A percentile compares a stretch with the other conserved stretches of the same genome.
Evolutionary conservation across 2,113 vertebrate species (phyloP).

Genomic region (Chinchilla lanigera): DNA sequence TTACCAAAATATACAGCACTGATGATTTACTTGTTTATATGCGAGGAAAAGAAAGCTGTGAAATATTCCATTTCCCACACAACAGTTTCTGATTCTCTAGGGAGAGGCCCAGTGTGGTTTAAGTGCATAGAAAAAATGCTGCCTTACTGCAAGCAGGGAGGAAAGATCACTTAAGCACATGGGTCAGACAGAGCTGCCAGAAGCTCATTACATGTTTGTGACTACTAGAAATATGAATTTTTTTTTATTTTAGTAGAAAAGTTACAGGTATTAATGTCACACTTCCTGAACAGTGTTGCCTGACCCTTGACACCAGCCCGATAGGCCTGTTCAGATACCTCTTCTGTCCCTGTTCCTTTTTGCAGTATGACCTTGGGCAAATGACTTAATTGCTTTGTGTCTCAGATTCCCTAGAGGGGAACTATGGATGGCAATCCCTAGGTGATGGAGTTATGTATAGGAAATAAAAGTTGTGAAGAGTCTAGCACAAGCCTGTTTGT

Average conservation of each 20-base stretch:
- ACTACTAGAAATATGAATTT: neutral
- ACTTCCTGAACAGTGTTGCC: neutral
- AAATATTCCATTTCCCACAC: slow-evolving; percentile 1
- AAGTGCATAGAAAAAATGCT: neutral
- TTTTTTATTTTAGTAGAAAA: slow-evolving; percentile 26
- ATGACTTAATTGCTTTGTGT: neutral
- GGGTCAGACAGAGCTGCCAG: neutral
- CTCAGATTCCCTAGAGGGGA: neutral
- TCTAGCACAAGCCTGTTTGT: neutral
- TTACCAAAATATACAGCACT: slow-evolving; percentile 66
- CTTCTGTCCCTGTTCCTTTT: neutral
- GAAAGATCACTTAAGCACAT: neutral
- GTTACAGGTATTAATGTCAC: neutral
- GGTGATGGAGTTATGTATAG: neutral
- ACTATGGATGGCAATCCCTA: neutral
- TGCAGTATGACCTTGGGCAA: neutral
- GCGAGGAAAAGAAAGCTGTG: neutral
- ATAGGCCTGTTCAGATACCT: neutral
- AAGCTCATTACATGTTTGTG: neutral
- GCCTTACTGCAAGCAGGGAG: neutral
- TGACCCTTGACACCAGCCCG: neutral
- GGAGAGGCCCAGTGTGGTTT: neutral
- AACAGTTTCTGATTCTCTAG: neutral
- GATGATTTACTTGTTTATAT: slow-evolving; percentile 71
- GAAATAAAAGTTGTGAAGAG: slow-evolving; percentile 19